These are phyloP conservation scores for Drosophila saltans DNA, from an alignment of 1,140 invertebrate species.

Conservation along the genomic window DNA sequence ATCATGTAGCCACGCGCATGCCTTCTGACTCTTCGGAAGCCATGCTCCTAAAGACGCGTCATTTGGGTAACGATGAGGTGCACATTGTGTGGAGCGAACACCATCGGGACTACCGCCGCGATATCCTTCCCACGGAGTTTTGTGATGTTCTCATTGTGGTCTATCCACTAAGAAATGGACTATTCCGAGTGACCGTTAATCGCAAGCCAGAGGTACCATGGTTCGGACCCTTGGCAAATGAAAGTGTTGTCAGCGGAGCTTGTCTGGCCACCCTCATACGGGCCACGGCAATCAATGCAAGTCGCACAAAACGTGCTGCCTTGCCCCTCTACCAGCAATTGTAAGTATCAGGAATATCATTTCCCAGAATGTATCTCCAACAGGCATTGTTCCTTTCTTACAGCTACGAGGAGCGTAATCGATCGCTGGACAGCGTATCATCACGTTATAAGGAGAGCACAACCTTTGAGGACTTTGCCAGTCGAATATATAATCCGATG, in stretches of 20 bases:
- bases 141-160: conserved; percentile 99
- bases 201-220: conserved; percentile 95
- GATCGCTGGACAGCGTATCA: conserved; percentile 94
- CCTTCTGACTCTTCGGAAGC: conserved; percentile 93
- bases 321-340: conserved; percentile 96
- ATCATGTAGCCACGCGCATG: conserved; percentile 99
- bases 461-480: conserved; percentile 96
- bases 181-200: conserved; percentile 92
- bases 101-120: conserved; percentile 95
- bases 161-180: conserved; percentile 93
- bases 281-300: conserved; percentile 95
- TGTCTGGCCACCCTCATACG: conserved; percentile 94
- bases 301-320: conserved; percentile 93
- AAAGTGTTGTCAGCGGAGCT: conserved; percentile 93
- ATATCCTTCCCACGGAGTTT: conserved; percentile 99
- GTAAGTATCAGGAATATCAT: conserved; percentile 84
- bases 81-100: conserved; percentile 99
- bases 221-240: conserved; percentile 98
- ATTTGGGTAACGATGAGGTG: conserved; percentile 99
- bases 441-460: conserved; percentile 93
- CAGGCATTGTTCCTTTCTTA: conserved; percentile 13
- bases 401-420: conserved; percentile 95
- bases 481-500: conserved; percentile 92
- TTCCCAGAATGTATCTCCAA: neutral
- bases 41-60: conserved; percentile 96